Evolutionary conservation across 2,113 vertebrate genomes (phyloP).

Genomic region (Trochalopteron elliotii): DNA sequence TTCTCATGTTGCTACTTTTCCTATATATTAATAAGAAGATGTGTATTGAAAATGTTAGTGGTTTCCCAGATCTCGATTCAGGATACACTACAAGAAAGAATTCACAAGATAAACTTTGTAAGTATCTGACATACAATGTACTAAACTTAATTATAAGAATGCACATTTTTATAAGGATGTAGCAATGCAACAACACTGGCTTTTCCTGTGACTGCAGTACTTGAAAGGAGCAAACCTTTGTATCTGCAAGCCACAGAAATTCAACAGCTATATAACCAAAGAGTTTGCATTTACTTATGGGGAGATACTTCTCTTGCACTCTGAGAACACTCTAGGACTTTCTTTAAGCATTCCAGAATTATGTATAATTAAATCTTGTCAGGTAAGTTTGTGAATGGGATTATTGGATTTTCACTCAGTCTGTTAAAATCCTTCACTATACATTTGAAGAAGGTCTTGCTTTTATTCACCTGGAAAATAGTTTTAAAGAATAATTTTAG

Average conservation of each 20-base stretch:
- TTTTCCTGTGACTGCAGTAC: background rate
- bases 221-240: background rate
- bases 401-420: background rate
- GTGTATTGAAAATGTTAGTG: conserved; percentile 88
- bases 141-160: background rate
- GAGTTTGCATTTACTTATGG: background rate
- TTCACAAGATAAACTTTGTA: conserved; percentile 81
- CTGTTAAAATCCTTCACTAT: background rate
- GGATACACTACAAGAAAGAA: conserved; percentile 84
- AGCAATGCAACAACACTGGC: background rate
- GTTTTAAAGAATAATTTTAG: background rate
- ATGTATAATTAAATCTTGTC: background rate
- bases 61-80: conserved; percentile 87
- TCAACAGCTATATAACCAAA: background rate
- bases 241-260: background rate
- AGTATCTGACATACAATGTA: conserved; percentile 53
- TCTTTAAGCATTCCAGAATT: background rate
- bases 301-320: background rate
- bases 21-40: conserved; percentile 98
- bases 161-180: background rate
- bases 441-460: background rate
- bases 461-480: background rate
- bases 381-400: background rate
- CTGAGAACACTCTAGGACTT: background rate
- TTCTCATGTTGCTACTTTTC: conserved; percentile 93